Evolutionary conservation across 2,797 vertebrate genomes (phyloP).

Genomic region (Myotis daubentonii): DNA sequence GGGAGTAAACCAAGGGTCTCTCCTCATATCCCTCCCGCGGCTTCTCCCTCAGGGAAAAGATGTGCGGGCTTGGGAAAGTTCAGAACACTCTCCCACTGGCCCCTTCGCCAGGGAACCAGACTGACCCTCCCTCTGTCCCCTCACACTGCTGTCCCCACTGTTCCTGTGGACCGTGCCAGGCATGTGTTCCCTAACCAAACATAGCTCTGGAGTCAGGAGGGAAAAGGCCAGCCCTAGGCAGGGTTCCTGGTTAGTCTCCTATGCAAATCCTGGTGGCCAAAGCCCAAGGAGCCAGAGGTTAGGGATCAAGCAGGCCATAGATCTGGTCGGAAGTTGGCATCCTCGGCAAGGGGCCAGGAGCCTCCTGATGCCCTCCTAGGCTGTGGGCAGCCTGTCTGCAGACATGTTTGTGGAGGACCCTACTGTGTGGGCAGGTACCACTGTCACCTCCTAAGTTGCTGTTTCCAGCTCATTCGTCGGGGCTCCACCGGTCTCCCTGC

Average conservation of each 20-base stretch:
- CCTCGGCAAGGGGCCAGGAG: rapidly evolving
- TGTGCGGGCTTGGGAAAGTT: background rate
- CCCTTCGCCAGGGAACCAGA: background rate
- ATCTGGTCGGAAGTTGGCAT: background rate
- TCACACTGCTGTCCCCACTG: background rate
- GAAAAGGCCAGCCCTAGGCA: background rate
- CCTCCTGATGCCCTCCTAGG: background rate
- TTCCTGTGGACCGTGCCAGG: background rate
- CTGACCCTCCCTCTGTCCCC: background rate
- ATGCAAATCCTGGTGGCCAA: background rate
- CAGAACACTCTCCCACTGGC: too few relatives aligned
- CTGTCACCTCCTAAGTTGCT: background rate
- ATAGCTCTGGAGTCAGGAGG: background rate
- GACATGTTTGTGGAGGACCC: background rate
- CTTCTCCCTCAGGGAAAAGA: background rate
- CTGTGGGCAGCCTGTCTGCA: background rate
- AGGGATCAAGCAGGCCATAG: background rate
- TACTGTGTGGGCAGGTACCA: background rate
- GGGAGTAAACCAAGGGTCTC: background rate
- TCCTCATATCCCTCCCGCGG: background rate
- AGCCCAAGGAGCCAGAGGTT: background rate
- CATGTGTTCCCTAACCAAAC: background rate
- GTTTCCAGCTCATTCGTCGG: background rate
- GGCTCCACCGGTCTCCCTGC: background rate
- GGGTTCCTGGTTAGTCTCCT: background rate